Evolutionary conservation across 1,140 invertebrate genomes (phyloP).

Genomic region (Danaus plexippus): DNA sequence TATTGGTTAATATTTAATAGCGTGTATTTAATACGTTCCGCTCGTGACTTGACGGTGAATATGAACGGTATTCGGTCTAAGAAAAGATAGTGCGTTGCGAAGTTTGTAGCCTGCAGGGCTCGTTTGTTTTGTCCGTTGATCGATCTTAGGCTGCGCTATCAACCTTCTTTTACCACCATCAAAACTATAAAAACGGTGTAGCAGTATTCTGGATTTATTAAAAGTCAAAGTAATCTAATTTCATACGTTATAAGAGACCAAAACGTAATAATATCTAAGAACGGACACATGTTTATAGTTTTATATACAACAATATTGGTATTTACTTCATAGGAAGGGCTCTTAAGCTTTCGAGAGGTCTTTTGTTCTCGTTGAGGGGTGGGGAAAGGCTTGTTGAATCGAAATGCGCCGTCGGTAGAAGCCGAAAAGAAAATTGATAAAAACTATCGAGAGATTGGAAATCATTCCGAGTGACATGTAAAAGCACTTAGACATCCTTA

Average conservation of each 20-base stretch:
- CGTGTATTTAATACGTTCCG: constrained; percentile 39
- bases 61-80: constrained; percentile 31
- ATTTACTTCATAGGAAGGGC: constrained; percentile 17
- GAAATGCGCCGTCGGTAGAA: constrained; percentile 17
- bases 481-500: constrained; percentile 6
- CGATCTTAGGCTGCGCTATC: constrained; percentile 12
- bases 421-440: constrained; percentile 13
- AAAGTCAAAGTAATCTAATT: too few relatives aligned
- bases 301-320: constrained; percentile 18
- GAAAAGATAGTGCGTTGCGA: constrained; percentile 41
- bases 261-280: too few relatives aligned
- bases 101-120: constrained; percentile 25
- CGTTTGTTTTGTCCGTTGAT: constrained; percentile 31
- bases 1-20: constrained; percentile 24
- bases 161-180: too few relatives aligned
- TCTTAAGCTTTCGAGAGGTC: constrained; percentile 18
- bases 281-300: too few relatives aligned
- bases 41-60: constrained; percentile 15
- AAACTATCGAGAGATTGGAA: neutral
- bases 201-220: too few relatives aligned
- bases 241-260: too few relatives aligned
- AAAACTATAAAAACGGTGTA: too few relatives aligned
- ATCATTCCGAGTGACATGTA: constrained; percentile 11
- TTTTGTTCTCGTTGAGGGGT: constrained; percentile 20
- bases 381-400: constrained; percentile 17